Base-by-base conservation (phyloP, 2,888 invertebrate species). In the Bembecia ichneumoniformis region DNA sequence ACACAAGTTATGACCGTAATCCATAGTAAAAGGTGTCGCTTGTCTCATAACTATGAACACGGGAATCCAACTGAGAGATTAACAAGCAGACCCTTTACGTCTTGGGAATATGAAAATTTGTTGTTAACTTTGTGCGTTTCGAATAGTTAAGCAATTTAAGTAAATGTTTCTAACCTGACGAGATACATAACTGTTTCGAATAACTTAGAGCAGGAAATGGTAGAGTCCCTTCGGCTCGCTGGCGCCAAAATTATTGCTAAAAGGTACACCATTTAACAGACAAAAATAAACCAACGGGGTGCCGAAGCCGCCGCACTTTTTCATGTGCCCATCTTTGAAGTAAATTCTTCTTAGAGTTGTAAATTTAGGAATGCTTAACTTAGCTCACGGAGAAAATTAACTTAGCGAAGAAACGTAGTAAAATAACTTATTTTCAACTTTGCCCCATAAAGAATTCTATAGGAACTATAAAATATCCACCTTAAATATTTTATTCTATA, bases 71-170 rank as follows among this genome's bases (percentile, higher is more conserved):
- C 43, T 28, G 40, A 4, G 49, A 49, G 51, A 53, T 53, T 53
- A 49, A 49, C 49, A 20, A 16, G 44, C 49, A 43, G 49, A 43
- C 45, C 51, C 47, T 47, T 44, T 5, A 11, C 17, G 15, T 35
- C 47, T 44, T 35, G 49, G 49, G 53, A 53, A 53, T 49, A 49
- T 34, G 43, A 46, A 47, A 50, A 34, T 14, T 46, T 28, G 47
- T 51, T 45, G 47, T 47, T 43, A 47, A 50, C 46, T 47, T 53
- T 45, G 15, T 51, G 51, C 51, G 49, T 51, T 51, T 45, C 20
- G 46, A 51, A 51, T 51, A 49, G 49, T 51, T 46, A 46, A 34
- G 49, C 35, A 51, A 47, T 53, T 51, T 51, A 47, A 51, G 43
- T 51, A 51, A 53, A 51, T 49, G 35, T 47, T 53, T 49, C 49